Conservation (phyloP, 2,888 invertebrate species). For the Gortyna flavago region DNA sequence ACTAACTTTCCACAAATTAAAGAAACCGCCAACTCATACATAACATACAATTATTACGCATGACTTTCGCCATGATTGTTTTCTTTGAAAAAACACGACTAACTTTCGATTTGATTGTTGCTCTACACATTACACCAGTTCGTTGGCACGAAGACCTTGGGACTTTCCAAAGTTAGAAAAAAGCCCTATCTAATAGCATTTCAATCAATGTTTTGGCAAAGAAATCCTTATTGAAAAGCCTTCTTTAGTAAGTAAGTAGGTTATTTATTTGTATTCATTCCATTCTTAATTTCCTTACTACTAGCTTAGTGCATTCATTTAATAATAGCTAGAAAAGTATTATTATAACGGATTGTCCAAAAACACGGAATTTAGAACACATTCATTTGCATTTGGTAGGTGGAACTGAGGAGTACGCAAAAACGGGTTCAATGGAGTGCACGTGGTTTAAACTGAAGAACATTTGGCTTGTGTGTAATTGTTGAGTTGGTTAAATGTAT, state of each 20-base stretch:
- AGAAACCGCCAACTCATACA: slow-evolving; percentile 18
- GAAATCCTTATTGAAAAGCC: background rate
- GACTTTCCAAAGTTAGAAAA: slow-evolving; percentile 21
- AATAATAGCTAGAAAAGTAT: slow-evolving; percentile 20
- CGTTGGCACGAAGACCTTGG: slow-evolving; percentile 41
- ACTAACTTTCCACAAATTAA: background rate
- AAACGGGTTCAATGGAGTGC: slow-evolving; percentile 38
- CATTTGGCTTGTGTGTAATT: background rate
- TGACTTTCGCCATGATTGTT: slow-evolving; percentile 30
- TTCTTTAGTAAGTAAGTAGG: slow-evolving; percentile 3
- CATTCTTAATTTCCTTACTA: background rate
- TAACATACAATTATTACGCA: slow-evolving; percentile 33
- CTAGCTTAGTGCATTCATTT: slow-evolving; percentile 31
- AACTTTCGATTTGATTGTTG: slow-evolving; percentile 52
- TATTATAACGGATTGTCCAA: slow-evolving; percentile 19
- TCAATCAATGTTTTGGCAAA: background rate
- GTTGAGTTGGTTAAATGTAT: background rate
- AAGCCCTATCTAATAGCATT: slow-evolving; percentile 12
- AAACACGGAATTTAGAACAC: slow-evolving; percentile 27
- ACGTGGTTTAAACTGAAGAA: background rate
- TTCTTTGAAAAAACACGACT: slow-evolving; percentile 45
- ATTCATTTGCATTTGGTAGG: slow-evolving; percentile 41
- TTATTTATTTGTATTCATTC: slow-evolving; percentile 22
- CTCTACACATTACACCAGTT: slow-evolving; percentile 38
- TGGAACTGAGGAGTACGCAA: slow-evolving; percentile 16